Evolutionary conservation across 2,797 vertebrate genomes (phyloP).

Genomic region (Cirrhinus mrigala): DNA sequence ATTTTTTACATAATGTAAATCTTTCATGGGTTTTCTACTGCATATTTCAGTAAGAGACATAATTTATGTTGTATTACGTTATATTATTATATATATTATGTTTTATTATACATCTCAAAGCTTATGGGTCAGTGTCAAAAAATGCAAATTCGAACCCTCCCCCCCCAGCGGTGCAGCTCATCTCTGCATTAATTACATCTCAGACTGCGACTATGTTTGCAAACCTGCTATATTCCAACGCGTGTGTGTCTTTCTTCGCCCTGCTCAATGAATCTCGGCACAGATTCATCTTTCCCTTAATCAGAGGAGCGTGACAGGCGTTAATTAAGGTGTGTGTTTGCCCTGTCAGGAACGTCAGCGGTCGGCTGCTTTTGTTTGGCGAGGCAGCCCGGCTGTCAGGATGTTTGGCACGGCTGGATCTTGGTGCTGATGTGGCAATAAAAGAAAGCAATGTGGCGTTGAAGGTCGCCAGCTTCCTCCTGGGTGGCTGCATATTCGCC

Average conservation of each 20-base stretch:
- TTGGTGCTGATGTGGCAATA: slow-evolving; percentile 60
- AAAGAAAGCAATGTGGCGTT: slow-evolving; percentile 44
- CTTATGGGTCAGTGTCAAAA: neutral
- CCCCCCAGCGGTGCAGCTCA: neutral
- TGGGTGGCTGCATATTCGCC: neutral
- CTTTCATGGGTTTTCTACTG: too few species aligned
- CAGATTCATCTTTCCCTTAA: slow-evolving; percentile 56
- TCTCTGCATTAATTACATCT: slow-evolving; percentile 31
- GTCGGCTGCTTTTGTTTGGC: slow-evolving; percentile 79
- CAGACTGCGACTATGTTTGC: slow-evolving; percentile 37
- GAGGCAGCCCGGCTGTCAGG: slow-evolving; percentile 72
- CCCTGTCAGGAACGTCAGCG: slow-evolving; percentile 67
- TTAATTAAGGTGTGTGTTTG: slow-evolving; percentile 73
- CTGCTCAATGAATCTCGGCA: slow-evolving; percentile 12
- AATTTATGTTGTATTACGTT: too few species aligned
- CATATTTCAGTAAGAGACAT: too few species aligned
- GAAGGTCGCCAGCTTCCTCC: slow-evolving; percentile 58
- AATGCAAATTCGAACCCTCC: neutral
- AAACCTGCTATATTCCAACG: slow-evolving; percentile 20
- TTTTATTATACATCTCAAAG: slow-evolving; percentile 15
- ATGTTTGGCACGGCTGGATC: slow-evolving; percentile 53
- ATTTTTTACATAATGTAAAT: too few species aligned
- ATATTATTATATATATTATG: too few species aligned
- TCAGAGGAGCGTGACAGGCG: slow-evolving; percentile 54
- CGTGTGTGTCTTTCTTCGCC: slow-evolving; percentile 32